These are phyloP conservation scores for Eremobia ochroleuca DNA, from an alignment of 2,888 invertebrate species.

Conservation along the genomic window DNA sequence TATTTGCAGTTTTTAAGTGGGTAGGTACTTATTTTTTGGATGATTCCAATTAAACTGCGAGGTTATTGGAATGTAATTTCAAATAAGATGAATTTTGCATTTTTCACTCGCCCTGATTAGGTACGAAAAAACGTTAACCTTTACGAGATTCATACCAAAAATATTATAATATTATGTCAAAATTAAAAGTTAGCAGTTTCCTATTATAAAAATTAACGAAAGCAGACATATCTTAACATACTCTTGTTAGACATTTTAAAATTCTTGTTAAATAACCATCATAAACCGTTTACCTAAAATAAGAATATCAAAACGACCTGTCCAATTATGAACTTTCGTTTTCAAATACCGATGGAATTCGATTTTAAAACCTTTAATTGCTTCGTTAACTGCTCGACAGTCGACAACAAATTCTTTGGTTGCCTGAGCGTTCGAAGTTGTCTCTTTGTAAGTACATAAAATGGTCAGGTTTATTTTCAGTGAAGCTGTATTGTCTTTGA, in stretches of 20 bases:
- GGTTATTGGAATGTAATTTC: conserved; percentile 15
- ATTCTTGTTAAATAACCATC: not conserved
- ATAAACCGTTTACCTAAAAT: conserved; percentile 1
- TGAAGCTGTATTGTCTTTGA: conserved; percentile 68
- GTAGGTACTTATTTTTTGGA: conserved; percentile 10
- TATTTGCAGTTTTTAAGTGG: conserved; percentile 32
- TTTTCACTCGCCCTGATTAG: not conserved
- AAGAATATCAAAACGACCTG: not conserved
- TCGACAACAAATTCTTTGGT: conserved; percentile 76
- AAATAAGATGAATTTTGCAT: not conserved
- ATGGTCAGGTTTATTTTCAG: conserved; percentile 80
- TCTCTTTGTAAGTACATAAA: conserved; percentile 75
- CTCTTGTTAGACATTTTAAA: conserved; percentile 5
- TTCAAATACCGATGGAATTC: conserved; percentile 31
- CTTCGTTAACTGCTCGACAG: conserved; percentile 72
- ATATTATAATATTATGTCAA: not conserved
- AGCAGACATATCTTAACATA: not conserved
- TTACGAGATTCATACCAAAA: not conserved
- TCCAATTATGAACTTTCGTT: conserved; percentile 31
- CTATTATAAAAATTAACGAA: not conserved
- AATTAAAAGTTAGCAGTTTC: not conserved
- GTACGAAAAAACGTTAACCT: not conserved
- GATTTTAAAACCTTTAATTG: conserved; percentile 41
- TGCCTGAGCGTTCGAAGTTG: conserved; percentile 71
- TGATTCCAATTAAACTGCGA: not conserved